Percentiles rank a stretch among this genome's conserved stretches.
These are phyloP conservation scores for Ovis canadensis DNA, from an alignment of 2,113 vertebrate genomes.

Conservation along the genomic window DNA sequence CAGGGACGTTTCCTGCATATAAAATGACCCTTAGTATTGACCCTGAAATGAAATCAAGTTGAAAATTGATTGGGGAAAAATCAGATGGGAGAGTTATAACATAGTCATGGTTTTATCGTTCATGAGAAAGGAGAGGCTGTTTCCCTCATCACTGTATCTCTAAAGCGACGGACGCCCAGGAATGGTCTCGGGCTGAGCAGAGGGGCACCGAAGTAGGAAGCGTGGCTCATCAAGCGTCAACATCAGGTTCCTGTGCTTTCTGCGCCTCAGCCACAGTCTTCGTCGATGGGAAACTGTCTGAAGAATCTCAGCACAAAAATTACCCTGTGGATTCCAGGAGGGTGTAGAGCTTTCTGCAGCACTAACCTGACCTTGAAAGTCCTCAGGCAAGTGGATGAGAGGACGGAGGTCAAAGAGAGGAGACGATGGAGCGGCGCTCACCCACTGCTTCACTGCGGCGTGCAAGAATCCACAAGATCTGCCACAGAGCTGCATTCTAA, in stretches of 20 bases:
- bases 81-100: neutral
- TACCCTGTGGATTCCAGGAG: neutral
- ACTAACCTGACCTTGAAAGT: neutral
- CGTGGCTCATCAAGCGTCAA: neutral
- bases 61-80: constrained; percentile 38
- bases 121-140: neutral
- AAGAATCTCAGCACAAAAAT: neutral
- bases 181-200: neutral
- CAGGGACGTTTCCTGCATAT: constrained; percentile 39
- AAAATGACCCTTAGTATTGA: constrained; percentile 8
- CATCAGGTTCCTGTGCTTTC: neutral
- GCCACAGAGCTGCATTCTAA: neutral
- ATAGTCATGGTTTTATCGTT: constrained; percentile 18
- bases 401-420: neutral
- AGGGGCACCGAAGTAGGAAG: neutral
- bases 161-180: neutral
- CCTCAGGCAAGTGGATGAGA: neutral
- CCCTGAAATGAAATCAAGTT: constrained; percentile 40
- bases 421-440: neutral
- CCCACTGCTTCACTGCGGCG: neutral
- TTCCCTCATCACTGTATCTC: neutral
- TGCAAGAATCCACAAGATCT: neutral
- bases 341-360: neutral
- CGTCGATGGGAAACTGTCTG: neutral
- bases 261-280: neutral